These are phyloP conservation scores for Oophaga pumilio DNA, from an alignment of 2,113 vertebrate genomes.

Conservation along the genomic window DNA sequence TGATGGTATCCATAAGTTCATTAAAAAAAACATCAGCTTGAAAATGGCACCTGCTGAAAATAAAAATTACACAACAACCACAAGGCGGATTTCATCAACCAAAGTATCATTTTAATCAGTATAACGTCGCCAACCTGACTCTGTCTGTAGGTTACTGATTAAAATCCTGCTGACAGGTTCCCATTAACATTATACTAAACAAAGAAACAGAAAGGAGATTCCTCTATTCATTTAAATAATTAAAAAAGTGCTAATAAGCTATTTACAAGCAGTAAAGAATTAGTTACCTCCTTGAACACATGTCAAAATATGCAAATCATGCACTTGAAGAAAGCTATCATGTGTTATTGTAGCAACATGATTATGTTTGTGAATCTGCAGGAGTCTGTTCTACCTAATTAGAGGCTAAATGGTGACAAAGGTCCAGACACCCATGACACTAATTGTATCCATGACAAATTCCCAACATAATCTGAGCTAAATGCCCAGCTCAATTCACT, in stretches of 20 bases:
- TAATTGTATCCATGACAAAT: conserved; percentile 45
- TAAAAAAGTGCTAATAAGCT: background rate
- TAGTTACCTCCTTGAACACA: conserved; percentile 2
- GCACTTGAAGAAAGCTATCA: background rate
- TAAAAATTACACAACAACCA: no score
- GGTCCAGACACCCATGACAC: conserved; percentile 34
- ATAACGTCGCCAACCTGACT: no score
- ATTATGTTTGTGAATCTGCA: conserved; percentile 34
- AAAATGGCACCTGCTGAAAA: no score
- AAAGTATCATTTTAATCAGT: no score
- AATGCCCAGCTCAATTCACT: conserved; percentile 26
- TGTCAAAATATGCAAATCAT: conserved; percentile 31
- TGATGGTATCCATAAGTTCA: no score
- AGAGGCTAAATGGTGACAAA: conserved; percentile 48
- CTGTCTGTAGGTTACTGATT: no score
- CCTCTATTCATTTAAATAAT: background rate
- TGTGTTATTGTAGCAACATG: conserved; percentile 53
- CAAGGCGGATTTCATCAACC: no score
- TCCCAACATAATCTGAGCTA: conserved; percentile 33
- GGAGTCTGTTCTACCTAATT: conserved; percentile 54
- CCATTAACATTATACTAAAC: background rate
- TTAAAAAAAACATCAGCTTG: no score
- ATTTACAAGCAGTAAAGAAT: background rate
- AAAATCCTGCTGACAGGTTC: no score
- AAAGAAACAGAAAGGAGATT: background rate